These are phyloP conservation scores for Melanchra persicariae DNA, from an alignment of 2,888 invertebrate species.

Conservation along the genomic window DNA sequence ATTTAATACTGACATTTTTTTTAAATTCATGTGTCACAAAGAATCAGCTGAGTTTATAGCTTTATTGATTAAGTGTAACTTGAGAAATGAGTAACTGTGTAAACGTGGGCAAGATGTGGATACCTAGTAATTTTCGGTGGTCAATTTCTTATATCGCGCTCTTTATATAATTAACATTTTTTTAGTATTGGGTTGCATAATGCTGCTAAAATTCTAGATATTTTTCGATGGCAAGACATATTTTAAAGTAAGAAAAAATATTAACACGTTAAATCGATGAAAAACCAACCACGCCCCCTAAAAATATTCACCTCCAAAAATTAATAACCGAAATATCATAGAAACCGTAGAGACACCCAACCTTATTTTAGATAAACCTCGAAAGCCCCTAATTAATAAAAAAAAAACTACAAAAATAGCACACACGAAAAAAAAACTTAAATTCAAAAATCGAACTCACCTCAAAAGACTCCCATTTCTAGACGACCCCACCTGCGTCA, in stretches of 20 bases:
- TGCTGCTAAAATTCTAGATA: background rate
- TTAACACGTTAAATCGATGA: conserved; percentile 18
- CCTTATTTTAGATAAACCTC: background rate
- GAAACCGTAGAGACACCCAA: background rate
- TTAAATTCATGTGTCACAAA: background rate
- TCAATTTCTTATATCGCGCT: background rate
- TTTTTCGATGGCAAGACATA: background rate
- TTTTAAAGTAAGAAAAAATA: background rate
- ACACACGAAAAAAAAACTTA: background rate
- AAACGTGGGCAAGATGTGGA: background rate
- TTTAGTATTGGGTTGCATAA: background rate
- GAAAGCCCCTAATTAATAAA: background rate
- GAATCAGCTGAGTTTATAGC: background rate
- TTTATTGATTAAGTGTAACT: conserved; percentile 1
- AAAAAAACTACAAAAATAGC: background rate
- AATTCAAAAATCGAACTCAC: conserved; percentile 68
- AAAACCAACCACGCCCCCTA: conserved; percentile 38
- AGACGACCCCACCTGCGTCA: conserved; percentile 71
- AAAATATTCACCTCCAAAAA: background rate
- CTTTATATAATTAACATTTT: background rate
- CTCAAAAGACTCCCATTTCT: conserved; percentile 82
- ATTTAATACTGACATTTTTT: background rate
- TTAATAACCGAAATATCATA: background rate
- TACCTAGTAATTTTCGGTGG: background rate
- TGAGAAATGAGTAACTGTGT: background rate